Base-by-base conservation (phyloP, 2,113 vertebrate genomes). In the Sterrhoptilus dennistouni region DNA sequence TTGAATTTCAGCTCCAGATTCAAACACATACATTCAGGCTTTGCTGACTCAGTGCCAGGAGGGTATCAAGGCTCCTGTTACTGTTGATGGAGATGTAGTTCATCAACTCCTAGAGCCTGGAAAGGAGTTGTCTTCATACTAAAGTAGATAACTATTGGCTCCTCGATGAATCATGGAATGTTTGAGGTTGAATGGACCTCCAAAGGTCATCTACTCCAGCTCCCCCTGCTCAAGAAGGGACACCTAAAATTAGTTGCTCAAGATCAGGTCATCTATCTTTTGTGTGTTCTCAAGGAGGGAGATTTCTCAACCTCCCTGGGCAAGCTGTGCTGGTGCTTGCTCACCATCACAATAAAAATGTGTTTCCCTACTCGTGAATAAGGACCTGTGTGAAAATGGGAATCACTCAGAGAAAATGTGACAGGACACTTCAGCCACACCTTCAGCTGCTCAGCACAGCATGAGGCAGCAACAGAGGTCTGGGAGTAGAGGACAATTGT, bases 401-500 rank as follows among this genome's bases (percentile, higher is more conserved):
- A 31, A 20, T 54, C 29, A 47, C 40, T 45, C 60, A 63, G 35
- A 61, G 40, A 22, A 78, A 44, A 15, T 10, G 33, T 22, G 14
- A 50, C 18, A 74, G 44, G 53, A 69, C 11, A 19, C 15, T 44
- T 60, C 61, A 84, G 14, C 65, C 3, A 35, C 19, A 68, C 20
- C 11, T 83, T 63, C 52, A 64, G 44, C 44, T 68, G 89, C 47
- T 74, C 33, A 93, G 35, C 27, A 52, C 23, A 75, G 47, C 40
- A 28, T 1, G 1, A 12, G 25, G 61, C 33, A 79, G 63, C 38
- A 66, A 9, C 15, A 61, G 8, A 28, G 7, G 19, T 20, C 53
- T 69, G 31, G 0, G 4, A 65, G 28, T 44, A 44, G 36, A 72
- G 24, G 17, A 59, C 6, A 15, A 4, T 23, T 2, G 1, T 38